Evolutionary conservation across 2,888 invertebrate species (phyloP).

Genomic region (Gonocerus acuteangulatus): DNA sequence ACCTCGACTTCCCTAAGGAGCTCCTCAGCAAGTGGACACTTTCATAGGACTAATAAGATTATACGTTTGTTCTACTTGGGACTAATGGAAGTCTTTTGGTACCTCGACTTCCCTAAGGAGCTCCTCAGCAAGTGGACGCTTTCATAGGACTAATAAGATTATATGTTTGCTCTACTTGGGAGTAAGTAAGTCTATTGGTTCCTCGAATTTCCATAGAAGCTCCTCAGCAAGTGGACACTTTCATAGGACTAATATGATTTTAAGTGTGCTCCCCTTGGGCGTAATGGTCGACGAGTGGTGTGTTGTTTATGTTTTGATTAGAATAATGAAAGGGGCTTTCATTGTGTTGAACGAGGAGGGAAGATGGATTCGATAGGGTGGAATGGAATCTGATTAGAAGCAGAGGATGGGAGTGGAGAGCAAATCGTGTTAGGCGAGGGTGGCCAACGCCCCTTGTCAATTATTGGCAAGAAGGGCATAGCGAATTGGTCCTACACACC

Average conservation of each 20-base stretch:
- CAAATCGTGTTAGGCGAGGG: slow-evolving; percentile 14
- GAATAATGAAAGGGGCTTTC: slow-evolving; percentile 30
- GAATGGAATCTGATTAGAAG: not conserved
- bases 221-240: not conserved
- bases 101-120: too few relatives aligned
- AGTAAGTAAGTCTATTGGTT: too few relatives aligned
- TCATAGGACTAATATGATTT: not conserved
- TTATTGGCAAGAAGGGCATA: not conserved
- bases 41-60: too few relatives aligned
- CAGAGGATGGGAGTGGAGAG: slow-evolving; percentile 2
- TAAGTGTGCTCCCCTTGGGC: not conserved
- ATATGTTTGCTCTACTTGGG: too few relatives aligned
- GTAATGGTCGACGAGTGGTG: not conserved
- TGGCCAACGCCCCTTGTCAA: not conserved
- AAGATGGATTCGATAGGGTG: slow-evolving; percentile 7
- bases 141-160: too few relatives aligned
- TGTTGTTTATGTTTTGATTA: slow-evolving; percentile 1
- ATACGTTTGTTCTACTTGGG: too few relatives aligned
- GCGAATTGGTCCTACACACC: slow-evolving; percentile 1
- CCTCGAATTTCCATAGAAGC: too few relatives aligned
- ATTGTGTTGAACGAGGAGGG: slow-evolving; percentile 32
- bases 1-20: too few relatives aligned
- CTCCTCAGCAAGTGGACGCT: too few relatives aligned
- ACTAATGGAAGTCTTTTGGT: too few relatives aligned
- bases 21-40: too few relatives aligned